Evolutionary conservation across 2,797 vertebrate species (phyloP), one percentile per base, ranked within the genome.

Genomic region (Pitangus sulphuratus): DNA sequence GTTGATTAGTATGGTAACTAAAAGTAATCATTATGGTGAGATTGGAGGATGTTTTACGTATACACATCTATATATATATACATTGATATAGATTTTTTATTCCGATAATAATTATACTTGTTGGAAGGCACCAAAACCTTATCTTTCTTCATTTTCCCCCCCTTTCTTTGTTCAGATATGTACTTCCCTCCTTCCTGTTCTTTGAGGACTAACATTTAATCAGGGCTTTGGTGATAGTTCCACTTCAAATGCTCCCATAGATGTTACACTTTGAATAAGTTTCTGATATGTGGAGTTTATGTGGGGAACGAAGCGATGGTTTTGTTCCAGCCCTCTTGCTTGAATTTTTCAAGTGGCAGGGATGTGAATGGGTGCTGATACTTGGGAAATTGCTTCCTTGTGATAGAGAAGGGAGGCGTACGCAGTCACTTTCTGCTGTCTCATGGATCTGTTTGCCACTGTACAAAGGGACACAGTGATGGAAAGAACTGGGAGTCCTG

Each of bases 71-170:
- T 20, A 26, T 18, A 10, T 21, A 5, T 42, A 2, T 13, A 5
- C 21, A 2, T 11, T 11, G 26, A 21, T n/a, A 6, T 1, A 35
- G 4, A 4, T 47, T 84, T 64, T 80, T 77, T 37, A 50, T 82
- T 93, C 22, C 79, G 35, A 39, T 80, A 75, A 40, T 16, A 45
- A 22, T 45, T 31, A 3, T 22, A 11, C 66, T 58, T 91, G 26
- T 76, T 77, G 56, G n/a, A 70, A 28, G 39, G 57, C 51, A 82
- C 2, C 3, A 28, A 42, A 75, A 35, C 18, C 6, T 83, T 54
- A 31, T 33, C 3, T 3, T 74, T 37, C 11, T 30, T 57, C 0
- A 5, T 19, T 31, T 15, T 10, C 18, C 21, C 4, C 3, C 3
- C 5, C 7, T 16, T 1, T 58, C 40, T 74, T 83, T 61, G 13